These are phyloP conservation scores for Melieria omissa DNA, from an alignment of 2,888 invertebrate species.

Conservation along the genomic window DNA sequence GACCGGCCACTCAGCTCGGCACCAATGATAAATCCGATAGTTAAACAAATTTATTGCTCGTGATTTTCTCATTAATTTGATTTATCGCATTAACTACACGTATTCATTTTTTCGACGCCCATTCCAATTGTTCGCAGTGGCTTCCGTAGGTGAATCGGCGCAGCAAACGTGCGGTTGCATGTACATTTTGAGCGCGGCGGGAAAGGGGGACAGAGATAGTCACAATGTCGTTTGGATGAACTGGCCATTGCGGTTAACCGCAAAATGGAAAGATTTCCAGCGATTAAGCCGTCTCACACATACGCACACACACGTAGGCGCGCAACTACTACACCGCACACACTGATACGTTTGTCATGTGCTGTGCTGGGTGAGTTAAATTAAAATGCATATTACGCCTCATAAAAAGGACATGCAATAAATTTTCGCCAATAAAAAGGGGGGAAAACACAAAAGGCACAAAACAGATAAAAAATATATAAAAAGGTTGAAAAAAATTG, in stretches of 20 bases:
- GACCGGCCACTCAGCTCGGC: conserved; percentile 14
- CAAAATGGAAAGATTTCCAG: conserved; percentile 24
- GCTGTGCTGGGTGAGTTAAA: conserved; percentile 15
- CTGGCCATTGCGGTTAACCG: conserved; percentile 16
- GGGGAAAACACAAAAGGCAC: conserved; percentile 14
- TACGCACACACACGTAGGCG: too few relatives aligned
- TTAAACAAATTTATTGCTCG: conserved; percentile 60
- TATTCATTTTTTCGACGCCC: conserved; percentile 14
- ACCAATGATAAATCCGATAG: conserved; percentile 50
- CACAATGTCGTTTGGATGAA: too few relatives aligned
- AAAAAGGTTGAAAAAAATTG: neutral
- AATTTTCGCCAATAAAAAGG: conserved; percentile 35
- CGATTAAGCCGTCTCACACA: conserved; percentile 6
- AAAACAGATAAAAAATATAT: conserved; percentile 1
- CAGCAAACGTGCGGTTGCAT: too few relatives aligned
- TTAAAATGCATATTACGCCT: conserved; percentile 39
- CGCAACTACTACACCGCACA: neutral
- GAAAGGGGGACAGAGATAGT: too few relatives aligned
- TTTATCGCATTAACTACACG: conserved; percentile 50
- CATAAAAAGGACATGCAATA: conserved; percentile 38
- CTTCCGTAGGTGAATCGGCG: neutral
- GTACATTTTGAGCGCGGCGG: too few relatives aligned
- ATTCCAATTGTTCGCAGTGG: neutral
- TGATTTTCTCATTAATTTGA: conserved; percentile 62
- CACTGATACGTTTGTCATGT: neutral